phyloP scores from a whole-genome alignment of 1,140 invertebrate species.

The Eubasilissa regina region DNA sequence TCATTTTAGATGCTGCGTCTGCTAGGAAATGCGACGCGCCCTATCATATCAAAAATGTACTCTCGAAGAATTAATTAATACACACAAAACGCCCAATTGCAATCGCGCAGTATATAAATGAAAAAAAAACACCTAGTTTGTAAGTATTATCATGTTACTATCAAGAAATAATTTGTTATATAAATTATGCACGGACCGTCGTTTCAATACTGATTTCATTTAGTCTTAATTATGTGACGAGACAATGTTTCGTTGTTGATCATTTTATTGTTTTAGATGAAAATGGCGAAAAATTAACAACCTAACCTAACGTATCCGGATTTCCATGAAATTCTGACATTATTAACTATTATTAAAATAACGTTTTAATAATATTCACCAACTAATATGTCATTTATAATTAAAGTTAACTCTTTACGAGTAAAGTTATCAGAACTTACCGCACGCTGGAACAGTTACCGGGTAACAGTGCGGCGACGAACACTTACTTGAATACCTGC shows the following conservation, averaged over 20 bases:
- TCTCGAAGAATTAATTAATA: constrained; percentile 20
- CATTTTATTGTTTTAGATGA: constrained; percentile 27
- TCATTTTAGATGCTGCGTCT: constrained; percentile 47
- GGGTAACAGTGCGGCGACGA: no score
- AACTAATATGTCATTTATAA: no score
- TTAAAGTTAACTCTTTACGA: no score
- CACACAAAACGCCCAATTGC: constrained; percentile 35
- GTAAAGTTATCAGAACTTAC: no score
- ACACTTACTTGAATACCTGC: no score
- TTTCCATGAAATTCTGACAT: no score
- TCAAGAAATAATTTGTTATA: constrained; percentile 26
- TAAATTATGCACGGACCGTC: constrained; percentile 21
- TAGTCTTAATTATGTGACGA: neutral
- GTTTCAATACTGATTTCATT: constrained; percentile 11
- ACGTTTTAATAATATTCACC: no score
- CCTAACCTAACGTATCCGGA: neutral
- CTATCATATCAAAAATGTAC: constrained; percentile 43
- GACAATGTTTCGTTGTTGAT: neutral
- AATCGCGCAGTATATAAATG: constrained; percentile 35
- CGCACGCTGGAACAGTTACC: no score
- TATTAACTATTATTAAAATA: no score
- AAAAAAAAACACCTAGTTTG: constrained; percentile 37
- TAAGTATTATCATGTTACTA: constrained; percentile 25
- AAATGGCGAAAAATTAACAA: constrained; percentile 25
- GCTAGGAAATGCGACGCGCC: constrained; percentile 23